Evolutionary conservation across 1,140 invertebrate genomes (phyloP), one percentile per base, ranked within the genome.

Genomic region (Sinella curviseta): DNA sequence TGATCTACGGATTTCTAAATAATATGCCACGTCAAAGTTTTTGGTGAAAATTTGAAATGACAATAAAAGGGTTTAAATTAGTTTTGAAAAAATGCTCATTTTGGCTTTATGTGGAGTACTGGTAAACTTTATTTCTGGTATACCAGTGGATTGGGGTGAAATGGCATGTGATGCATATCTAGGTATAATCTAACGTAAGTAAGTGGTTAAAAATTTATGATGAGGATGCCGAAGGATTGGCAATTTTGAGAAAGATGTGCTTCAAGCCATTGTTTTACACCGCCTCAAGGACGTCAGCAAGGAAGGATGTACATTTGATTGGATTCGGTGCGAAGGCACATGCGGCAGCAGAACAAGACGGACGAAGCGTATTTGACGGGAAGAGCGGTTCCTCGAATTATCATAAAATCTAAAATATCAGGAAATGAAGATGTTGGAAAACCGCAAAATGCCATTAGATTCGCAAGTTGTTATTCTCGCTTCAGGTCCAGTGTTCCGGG

Each of bases 281-380:
- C 8, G 39, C 39, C 20, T 70, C 2, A 70, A 33, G n/a, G 55
- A 65, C 26, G 55, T 26, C 57, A 78, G 33, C n/a, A 33, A 57
- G 20, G 55, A 33, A 57, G 20, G 55, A 74, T 35, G 65, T 82
- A n/a, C 81, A 82, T 39, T 17, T 82, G 57, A n/a, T 82, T 14
- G 81, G 81, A 33, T 80, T 80, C 60, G 76, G 76, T 74, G 65
- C 80, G 81, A n/a, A 67, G 78, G 8, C 81, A 82, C 55, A 78
- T 82, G n/a, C n/a, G n/a, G n/a, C n/a, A 12, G 76, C 77, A 28
- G 81, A 79, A 1, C 31, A 81, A 12, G 76, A 79, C 1, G 81
- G 77, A 16, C 20, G 77, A 34, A n/a, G 70, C 26, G 34, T 67
- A 1, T 16, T 26, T 1, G 31, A 67, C 60, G 28, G 77, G 77